Conservation (phyloP, 2,113 vertebrate species). For the Chionodraco myersi region DNA sequence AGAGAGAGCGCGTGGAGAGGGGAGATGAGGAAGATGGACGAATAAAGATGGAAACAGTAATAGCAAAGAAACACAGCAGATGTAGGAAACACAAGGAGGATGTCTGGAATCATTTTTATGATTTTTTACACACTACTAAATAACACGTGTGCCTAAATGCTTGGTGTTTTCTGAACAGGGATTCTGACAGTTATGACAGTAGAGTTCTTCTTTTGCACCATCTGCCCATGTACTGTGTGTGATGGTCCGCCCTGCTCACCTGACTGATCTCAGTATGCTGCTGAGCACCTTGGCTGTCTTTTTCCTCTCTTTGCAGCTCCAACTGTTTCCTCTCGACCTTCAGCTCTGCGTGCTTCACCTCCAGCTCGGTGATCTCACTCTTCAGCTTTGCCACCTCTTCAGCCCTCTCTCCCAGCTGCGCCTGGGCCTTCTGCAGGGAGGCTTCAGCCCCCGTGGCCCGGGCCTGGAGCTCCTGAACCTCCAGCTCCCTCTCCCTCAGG, state of each 20-base stretch:
- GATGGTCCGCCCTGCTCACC: conserved; percentile 76
- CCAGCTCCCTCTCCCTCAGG: conserved; percentile 91
- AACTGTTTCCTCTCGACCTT: conserved; percentile 94
- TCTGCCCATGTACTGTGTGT: neutral
- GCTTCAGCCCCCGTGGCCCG: conserved; percentile 85
- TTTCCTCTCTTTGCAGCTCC: conserved; percentile 94
- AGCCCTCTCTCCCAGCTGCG: conserved; percentile 86
- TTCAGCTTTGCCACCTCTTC: conserved; percentile 88
- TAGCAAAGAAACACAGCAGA: neutral
- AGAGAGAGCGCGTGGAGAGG: neutral
- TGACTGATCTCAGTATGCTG: conserved; percentile 94
- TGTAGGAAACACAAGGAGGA: neutral
- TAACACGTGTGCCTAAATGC: neutral
- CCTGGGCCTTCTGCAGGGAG: conserved; percentile 86
- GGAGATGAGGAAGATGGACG: neutral
- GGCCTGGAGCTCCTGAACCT: conserved; percentile 91
- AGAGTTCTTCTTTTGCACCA: neutral
- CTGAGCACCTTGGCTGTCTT: conserved; percentile 90
- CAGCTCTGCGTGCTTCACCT: conserved; percentile 91
- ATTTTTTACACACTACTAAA: neutral
- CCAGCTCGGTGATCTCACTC: conserved; percentile 89
- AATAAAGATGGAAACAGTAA: neutral
- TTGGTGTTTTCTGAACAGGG: too few species aligned
- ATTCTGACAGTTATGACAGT: too few species aligned
- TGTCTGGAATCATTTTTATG: neutral